Percentiles rank a stretch among this genome's conserved stretches.
phyloP scores from a whole-genome alignment of 1,140 invertebrate genomes.

The Brachionus manjavacas region DNA sequence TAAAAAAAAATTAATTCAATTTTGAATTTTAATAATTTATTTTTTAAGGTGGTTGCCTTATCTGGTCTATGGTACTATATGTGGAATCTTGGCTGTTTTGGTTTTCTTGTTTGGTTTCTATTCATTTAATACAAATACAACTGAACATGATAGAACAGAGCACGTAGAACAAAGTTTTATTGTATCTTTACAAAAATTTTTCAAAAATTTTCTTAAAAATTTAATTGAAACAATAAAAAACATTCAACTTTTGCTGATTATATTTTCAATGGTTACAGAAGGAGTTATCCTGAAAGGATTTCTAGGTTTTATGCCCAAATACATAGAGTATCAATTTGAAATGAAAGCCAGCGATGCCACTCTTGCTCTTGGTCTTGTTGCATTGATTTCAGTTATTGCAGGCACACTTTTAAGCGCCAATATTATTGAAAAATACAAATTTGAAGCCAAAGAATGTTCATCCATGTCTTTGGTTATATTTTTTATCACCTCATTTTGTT shows the following conservation, averaged over 20 bases:
- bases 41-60: slow-evolving; percentile 6
- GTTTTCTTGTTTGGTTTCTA: background rate
- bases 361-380: background rate
- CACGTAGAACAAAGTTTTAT: background rate
- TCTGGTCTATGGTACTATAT: background rate
- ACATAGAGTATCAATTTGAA: slow-evolving; percentile 24
- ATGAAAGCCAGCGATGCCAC: background rate
- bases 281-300: slow-evolving; percentile 10
- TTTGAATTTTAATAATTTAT: no score
- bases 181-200: background rate
- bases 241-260: background rate
- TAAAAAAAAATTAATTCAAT: no score
- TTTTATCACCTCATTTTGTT: background rate
- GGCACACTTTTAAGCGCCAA: background rate
- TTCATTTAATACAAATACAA: background rate
- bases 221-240: background rate
- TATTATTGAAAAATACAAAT: background rate
- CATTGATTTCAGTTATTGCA: background rate
- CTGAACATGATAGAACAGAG: background rate
- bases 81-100: background rate
- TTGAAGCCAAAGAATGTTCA: background rate
- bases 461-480: background rate
- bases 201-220: background rate
- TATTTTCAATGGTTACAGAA: background rate
- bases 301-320: slow-evolving; percentile 7